Evolutionary conservation across 1,140 invertebrate species (phyloP).

Genomic region (Aradophagus sp.): DNA sequence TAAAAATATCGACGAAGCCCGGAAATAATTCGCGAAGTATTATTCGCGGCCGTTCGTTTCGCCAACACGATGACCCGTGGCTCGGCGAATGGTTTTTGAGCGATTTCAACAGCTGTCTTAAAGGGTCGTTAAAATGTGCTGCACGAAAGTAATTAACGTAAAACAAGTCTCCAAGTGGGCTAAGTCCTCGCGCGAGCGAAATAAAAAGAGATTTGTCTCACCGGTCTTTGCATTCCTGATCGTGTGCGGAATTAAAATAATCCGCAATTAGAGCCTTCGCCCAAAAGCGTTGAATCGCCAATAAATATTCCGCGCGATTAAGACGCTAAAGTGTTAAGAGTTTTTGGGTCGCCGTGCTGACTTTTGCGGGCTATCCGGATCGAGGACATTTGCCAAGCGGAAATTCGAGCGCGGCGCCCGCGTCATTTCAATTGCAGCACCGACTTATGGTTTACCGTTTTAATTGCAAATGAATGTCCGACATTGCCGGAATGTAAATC

Average conservation of each 20-base stretch:
- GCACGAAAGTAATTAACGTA: slow-evolving; percentile 53
- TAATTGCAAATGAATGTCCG: too few relatives aligned
- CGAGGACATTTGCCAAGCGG: too few relatives aligned
- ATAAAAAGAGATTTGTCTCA: slow-evolving; percentile 52
- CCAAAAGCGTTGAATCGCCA: too few relatives aligned
- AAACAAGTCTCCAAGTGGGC: slow-evolving; percentile 42
- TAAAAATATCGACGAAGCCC: slow-evolving; percentile 19
- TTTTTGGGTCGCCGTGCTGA: slow-evolving; percentile 1
- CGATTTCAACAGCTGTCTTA: slow-evolving; percentile 29
- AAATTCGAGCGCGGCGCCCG: too few relatives aligned
- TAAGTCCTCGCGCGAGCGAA: slow-evolving; percentile 31
- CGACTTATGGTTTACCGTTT: too few relatives aligned
- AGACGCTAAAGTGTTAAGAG: slow-evolving; percentile 15
- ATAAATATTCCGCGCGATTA: slow-evolving; percentile 14
- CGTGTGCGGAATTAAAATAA: slow-evolving; percentile 41
- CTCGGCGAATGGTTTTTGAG: slow-evolving; percentile 26
- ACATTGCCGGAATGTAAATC: too few relatives aligned
- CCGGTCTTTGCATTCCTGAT: slow-evolving; percentile 44
- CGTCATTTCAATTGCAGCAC: too few relatives aligned
- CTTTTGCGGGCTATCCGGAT: too few relatives aligned
- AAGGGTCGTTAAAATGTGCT: slow-evolving; percentile 35
- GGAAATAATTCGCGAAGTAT: slow-evolving; percentile 15
- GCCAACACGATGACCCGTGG: slow-evolving; percentile 5
- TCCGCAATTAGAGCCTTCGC: slow-evolving; percentile 35
- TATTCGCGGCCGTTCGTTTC: neutral